Evolutionary conservation across 2,888 invertebrate species (phyloP).

Genomic region (Rotaria socialis): DNA sequence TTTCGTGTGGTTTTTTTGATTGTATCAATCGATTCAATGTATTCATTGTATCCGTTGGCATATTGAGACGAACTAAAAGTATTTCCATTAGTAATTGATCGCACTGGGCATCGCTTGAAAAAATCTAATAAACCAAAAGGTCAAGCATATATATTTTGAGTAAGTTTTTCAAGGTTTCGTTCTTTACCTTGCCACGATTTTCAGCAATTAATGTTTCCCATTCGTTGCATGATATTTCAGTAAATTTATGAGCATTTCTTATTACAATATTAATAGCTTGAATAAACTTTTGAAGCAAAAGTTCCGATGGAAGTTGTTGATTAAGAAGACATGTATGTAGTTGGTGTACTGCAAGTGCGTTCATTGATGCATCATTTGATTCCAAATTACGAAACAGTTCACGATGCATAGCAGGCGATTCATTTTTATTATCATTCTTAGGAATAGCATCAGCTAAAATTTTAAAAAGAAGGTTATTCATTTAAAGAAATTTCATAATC

Average conservation of each 20-base stretch:
- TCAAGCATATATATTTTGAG: background rate
- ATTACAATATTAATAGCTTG: background rate
- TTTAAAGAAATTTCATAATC: too few relatives aligned
- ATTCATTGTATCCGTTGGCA: background rate
- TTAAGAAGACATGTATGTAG: background rate
- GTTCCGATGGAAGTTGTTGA: background rate
- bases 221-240: background rate
- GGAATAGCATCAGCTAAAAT: background rate
- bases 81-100: background rate
- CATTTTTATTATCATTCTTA: background rate
- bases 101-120: background rate
- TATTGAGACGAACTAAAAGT: background rate
- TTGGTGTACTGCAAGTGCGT: background rate
- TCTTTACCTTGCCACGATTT: background rate
- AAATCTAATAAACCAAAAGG: background rate
- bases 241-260: background rate
- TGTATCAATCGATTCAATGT: background rate
- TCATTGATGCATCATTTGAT: background rate
- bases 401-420: background rate
- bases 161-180: background rate
- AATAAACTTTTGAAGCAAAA: background rate
- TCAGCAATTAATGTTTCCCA: background rate
- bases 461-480: too few relatives aligned
- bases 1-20: background rate
- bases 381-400: background rate